These are phyloP conservation scores for Ephestia elutella DNA, from an alignment of 1,140 invertebrate species.

Conservation along the genomic window DNA sequence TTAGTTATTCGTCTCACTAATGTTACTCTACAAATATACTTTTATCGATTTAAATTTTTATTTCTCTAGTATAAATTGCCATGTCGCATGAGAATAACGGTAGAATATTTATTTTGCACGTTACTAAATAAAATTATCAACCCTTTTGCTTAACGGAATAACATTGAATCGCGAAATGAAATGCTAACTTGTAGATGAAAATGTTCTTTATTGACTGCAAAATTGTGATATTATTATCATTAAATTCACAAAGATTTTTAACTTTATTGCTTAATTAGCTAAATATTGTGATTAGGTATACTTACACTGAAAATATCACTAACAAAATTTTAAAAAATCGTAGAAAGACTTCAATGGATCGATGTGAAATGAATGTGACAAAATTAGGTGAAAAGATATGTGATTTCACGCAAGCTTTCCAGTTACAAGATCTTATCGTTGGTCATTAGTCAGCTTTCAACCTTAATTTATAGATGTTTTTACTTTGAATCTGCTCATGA, in stretches of 20 bases:
- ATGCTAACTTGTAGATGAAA: background rate
- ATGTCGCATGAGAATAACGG: conserved; percentile 55
- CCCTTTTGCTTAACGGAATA: background rate
- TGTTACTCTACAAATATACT: conserved; percentile 50
- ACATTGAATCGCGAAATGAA: background rate
- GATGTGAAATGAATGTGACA: too few species aligned
- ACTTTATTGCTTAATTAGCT: too few species aligned
- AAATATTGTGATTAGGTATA: too few species aligned
- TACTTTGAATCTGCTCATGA: background rate
- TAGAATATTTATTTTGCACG: conserved; percentile 61
- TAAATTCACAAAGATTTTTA: too few species aligned
- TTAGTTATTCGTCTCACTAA: conserved; percentile 42
- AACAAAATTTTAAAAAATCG: too few species aligned
- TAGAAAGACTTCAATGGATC: too few species aligned
- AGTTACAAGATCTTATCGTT: too few species aligned
- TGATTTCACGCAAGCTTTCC: too few species aligned
- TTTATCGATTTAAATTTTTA: conserved; percentile 37
- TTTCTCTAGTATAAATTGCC: conserved; percentile 47
- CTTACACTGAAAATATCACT: too few species aligned
- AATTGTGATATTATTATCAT: background rate
- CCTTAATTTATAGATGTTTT: too few species aligned
- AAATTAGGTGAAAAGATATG: too few species aligned
- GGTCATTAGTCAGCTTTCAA: too few species aligned
- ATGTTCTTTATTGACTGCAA: background rate
- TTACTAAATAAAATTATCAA: conserved; percentile 22